A percentile compares a stretch with the other conserved stretches of the same genome.
Evolutionary conservation across 1,140 invertebrate species (phyloP).

Genomic region (Halictus rubicundus): DNA sequence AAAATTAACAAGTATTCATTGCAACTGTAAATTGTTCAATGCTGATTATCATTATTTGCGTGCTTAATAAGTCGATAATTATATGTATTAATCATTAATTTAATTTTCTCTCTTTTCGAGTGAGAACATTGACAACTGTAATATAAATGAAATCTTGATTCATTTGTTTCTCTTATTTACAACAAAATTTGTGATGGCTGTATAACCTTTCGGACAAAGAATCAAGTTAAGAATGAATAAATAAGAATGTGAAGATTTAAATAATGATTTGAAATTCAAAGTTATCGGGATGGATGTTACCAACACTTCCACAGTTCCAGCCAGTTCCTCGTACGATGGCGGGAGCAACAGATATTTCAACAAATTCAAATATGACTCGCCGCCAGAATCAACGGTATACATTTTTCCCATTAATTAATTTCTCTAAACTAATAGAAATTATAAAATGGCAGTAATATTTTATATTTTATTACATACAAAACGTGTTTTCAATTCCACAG

Average conservation of each 20-base stretch:
- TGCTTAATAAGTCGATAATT: neutral
- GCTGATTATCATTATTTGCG: neutral
- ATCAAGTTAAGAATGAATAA: neutral
- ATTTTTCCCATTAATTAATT: conserved; percentile 10
- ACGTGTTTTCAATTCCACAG: no score
- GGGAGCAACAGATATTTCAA: conserved; percentile 69
- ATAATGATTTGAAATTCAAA: neutral
- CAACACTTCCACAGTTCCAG: conserved; percentile 46
- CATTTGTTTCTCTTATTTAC: neutral
- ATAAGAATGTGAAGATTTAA: neutral
- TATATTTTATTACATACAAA: no score
- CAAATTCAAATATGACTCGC: conserved; percentile 71
- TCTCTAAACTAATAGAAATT: neutral
- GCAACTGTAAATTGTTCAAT: neutral
- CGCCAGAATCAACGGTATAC: conserved; percentile 71
- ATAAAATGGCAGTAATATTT: no score
- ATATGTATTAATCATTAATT: neutral
- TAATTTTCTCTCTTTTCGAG: neutral
- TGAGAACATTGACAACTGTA: neutral
- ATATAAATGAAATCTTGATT: neutral
- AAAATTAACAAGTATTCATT: neutral
- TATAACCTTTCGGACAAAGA: neutral
- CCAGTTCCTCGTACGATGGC: conserved; percentile 47
- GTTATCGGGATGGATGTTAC: conserved; percentile 30
- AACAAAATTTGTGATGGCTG: neutral